Percentiles rank a stretch among this genome's conserved stretches.
Conservation (phyloP, 1,140 invertebrate genomes). For the Lepidostoma basale region DNA sequence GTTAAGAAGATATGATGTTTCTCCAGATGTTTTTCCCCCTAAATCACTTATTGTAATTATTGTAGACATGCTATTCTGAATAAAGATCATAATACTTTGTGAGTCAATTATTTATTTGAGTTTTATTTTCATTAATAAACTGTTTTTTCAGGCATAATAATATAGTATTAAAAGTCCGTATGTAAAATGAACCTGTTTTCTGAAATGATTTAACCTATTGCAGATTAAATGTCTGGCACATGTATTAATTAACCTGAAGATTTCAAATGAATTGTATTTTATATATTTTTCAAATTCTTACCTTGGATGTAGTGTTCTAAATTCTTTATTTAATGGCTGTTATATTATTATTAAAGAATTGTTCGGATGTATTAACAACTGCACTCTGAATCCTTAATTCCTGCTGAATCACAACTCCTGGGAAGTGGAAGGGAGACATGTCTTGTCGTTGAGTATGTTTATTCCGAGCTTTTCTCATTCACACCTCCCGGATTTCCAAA, state of each 20-base stretch:
- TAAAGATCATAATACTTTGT: conserved; percentile 4
- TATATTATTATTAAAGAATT: not conserved
- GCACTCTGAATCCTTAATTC: conserved; percentile 8
- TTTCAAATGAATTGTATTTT: too few relatives aligned
- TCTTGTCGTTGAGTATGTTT: not conserved
- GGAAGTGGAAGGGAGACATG: not conserved
- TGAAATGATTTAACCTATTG: not conserved
- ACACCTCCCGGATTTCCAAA: not conserved
- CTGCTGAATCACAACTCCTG: not conserved
- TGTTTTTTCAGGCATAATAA: conserved; percentile 2
- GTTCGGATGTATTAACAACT: not conserved
- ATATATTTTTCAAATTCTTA: too few relatives aligned
- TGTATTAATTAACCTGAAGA: too few relatives aligned
- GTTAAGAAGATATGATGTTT: not conserved
- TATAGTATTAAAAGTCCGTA: too few relatives aligned
- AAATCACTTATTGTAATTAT: conserved; percentile 3
- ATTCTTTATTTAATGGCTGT: too few relatives aligned
- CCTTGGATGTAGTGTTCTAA: too few relatives aligned
- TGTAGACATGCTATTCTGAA: conserved; percentile 12
- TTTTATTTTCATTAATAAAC: not conserved
- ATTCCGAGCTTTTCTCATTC: conserved; percentile 3
- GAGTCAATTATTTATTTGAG: not conserved
- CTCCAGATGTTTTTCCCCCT: conserved; percentile 2
- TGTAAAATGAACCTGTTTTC: too few relatives aligned
- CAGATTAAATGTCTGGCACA: too few relatives aligned